Evolutionary conservation across 2,113 vertebrate genomes (phyloP), one percentile per base, ranked within the genome.

Genomic region (Mobula hypostoma): DNA sequence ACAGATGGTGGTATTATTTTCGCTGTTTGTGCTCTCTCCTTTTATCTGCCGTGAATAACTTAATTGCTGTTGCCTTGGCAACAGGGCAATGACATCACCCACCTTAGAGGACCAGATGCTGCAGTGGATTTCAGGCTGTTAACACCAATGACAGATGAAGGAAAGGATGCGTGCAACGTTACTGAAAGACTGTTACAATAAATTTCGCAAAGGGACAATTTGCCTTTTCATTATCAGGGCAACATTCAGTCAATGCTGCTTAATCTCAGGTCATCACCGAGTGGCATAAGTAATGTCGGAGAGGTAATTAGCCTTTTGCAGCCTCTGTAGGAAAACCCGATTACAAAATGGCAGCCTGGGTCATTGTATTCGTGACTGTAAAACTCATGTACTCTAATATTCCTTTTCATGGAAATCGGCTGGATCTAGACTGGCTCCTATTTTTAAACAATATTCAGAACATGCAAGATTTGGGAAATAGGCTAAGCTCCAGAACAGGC

Each of bases 1-100:
- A 93, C 36, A 93, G 91, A 56, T 14, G 68, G 19, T 2, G 4
- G 0, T 56, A 0, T 56, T 93, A 48, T 76, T 76, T 48, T 56
- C 7, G 9, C 68, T 12, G 68, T 21, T 74, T 56, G 17, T 56
- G 91, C 68, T 24, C 19, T 2, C 32, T 36, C 36, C 32, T 93
- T 24, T 56, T 74, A 93, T 93, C 91, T 76, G 32, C 91, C 27
- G 91, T 93, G 91, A 93, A 93, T 74, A 93, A 93, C 61, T 74
- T 9, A 93, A 56, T 74, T 27, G 70, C 91, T 56, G 68, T 56
- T 93, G 91, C 70, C 91, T 27, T 74, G 91, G 91, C 91, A 93
- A 24, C 91, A 48, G 68, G 40, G 9, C 91, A 93, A 15, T 74
- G 91, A 93, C 91, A 93, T 93, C 91, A 74, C 8, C 32, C 72